Evolutionary conservation across 2,113 vertebrate genomes (phyloP), one percentile per base, ranked within the genome.

Genomic region (Gnathonemus longibarbis): DNA sequence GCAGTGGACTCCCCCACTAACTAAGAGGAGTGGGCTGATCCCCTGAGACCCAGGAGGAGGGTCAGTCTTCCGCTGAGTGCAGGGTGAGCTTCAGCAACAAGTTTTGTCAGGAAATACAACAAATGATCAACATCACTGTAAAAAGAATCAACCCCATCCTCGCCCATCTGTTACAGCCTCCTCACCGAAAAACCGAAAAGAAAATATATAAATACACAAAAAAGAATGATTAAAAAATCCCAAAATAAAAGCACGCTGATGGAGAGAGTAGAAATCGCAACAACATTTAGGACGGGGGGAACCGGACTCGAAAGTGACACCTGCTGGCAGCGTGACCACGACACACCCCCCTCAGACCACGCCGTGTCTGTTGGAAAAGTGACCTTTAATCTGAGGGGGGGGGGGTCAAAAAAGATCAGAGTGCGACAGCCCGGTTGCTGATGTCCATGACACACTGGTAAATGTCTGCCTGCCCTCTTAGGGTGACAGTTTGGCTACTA

Each of bases 171-270:
- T n/a, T 84, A 13, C 39, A 19, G 24, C 45, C 83, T 84, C 39
- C 9, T 46, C 83, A 17, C 21, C 0, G 39, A 42, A 84, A 84
- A 84, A 46, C 21, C 15, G 0, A 48, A 39, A 84, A 74, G 31
- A 39, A 80, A 42, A 39, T 48, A 2, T 48, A 48, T 24, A 84
- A 84, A 84, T 84, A 46, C 83, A 84, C 45, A 46, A 48, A 84
- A 83, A 84, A 48, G 9, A 45, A 11, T 24, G 49, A 45, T 91
- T 91, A 77, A 93, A 93, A 53, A 93, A 91, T 93, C 62, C 62
- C 62, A 92, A 74, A 84, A 91, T 93, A 80, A 94, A 87, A 92
- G 93, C 93, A 93, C 91, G 90, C 90, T 92, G 92, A 91, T 48
- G 90, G 89, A 53, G 92, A 86, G 46, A 39, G 35, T 31, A 87